These are phyloP conservation scores for Melikaiella ostensackeni DNA, from an alignment of 2,888 invertebrate species.

Conservation along the genomic window DNA sequence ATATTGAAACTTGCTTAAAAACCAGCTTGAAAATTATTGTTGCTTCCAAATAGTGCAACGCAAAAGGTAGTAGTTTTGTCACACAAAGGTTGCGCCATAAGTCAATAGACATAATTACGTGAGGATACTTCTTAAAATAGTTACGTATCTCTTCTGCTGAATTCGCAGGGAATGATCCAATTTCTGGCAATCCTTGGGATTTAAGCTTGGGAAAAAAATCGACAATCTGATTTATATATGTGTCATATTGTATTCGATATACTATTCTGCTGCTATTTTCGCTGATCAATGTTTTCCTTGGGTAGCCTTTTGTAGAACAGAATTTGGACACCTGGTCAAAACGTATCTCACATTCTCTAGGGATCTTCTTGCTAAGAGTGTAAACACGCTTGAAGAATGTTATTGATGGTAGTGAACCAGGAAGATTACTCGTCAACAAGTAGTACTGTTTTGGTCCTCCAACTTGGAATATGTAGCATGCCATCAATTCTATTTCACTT, in stretches of 20 bases:
- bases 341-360: constrained; percentile 54
- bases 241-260: constrained; percentile 56
- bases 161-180: constrained; percentile 24
- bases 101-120: constrained; percentile 1
- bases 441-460: constrained; percentile 55
- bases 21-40: constrained; percentile 19
- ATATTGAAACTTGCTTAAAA: too few species aligned
- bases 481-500: too few species aligned
- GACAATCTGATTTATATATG: constrained; percentile 51
- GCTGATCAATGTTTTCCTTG: constrained; percentile 49
- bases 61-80: neutral
- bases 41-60: constrained; percentile 30
- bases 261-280: constrained; percentile 61
- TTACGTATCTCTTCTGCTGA: constrained; percentile 24
- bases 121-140: constrained; percentile 6
- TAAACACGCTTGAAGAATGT: constrained; percentile 1
- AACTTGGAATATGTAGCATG: constrained; percentile 36
- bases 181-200: constrained; percentile 8
- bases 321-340: constrained; percentile 52
- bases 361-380: neutral
- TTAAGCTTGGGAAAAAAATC: constrained; percentile 51
- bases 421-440: constrained; percentile 43
- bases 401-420: constrained; percentile 9
- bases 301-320: constrained; percentile 49
- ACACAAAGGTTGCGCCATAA: constrained; percentile 30